These are phyloP conservation scores for Psittacus erithacus DNA, from an alignment of 2,113 vertebrate species.

Conservation along the genomic window DNA sequence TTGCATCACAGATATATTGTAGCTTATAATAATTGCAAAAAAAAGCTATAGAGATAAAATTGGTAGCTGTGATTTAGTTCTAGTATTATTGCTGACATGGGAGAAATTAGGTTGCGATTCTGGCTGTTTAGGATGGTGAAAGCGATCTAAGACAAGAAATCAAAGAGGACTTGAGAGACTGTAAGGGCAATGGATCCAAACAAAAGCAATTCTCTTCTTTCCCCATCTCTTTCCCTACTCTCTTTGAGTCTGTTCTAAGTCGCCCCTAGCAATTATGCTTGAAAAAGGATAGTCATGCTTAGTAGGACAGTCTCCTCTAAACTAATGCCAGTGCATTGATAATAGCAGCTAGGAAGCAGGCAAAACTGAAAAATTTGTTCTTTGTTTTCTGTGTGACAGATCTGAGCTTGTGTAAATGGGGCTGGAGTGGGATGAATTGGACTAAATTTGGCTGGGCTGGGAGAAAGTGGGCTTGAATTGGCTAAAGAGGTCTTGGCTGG, in stretches of 20 bases:
- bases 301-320: constrained; percentile 17
- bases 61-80: neutral
- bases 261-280: neutral
- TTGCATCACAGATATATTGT: neutral
- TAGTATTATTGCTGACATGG: neutral
- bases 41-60: neutral
- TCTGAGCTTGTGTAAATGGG: neutral
- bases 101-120: neutral
- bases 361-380: constrained; percentile 11
- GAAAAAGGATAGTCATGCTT: constrained; percentile 27
- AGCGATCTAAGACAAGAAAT: constrained; percentile 1
- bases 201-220: constrained; percentile 39
- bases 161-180: neutral
- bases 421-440: too few species aligned
- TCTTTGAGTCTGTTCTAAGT: constrained; percentile 8
- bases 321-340: constrained; percentile 32
- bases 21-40: neutral
- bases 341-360: constrained; percentile 19
- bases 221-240: neutral
- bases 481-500: too few species aligned
- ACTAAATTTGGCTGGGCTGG: too few species aligned
- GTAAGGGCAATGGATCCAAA: constrained; percentile 21
- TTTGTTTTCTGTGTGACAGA: neutral
- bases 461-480: too few species aligned
- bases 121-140: neutral